Evolutionary conservation across 2,888 invertebrate species (phyloP).

Genomic region (Crocallis elinguaria): DNA sequence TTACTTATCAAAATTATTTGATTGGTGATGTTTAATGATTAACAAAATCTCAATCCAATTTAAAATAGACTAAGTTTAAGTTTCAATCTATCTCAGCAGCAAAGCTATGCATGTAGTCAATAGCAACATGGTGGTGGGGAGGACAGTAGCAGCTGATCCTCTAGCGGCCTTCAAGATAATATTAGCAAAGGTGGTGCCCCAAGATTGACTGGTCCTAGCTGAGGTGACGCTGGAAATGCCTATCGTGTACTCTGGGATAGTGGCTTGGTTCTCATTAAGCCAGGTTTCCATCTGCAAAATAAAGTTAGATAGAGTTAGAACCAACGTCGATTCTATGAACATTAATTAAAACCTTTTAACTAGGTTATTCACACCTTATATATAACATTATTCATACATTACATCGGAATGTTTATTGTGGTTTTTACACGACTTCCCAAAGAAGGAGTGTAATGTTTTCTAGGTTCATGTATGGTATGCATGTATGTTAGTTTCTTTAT

Average conservation of each 20-base stretch:
- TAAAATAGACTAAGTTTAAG: not conserved
- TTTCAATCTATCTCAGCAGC: conserved; percentile 48
- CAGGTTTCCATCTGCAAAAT: conserved; percentile 69
- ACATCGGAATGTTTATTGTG: too few species aligned
- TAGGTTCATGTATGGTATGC: too few species aligned
- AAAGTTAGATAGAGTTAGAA: not conserved
- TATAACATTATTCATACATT: too few species aligned
- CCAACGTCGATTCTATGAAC: too few species aligned
- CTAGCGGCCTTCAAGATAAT: conserved; percentile 57
- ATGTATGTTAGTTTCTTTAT: too few species aligned
- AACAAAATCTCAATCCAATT: too few species aligned
- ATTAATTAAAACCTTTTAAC: too few species aligned
- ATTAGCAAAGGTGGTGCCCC: conserved; percentile 63
- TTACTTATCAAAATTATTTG: too few species aligned
- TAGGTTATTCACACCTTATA: too few species aligned
- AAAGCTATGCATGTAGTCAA: conserved; percentile 52
- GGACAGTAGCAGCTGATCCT: conserved; percentile 51
- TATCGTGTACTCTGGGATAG: conserved; percentile 55
- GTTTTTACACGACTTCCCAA: too few species aligned
- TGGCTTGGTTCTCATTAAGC: conserved; percentile 52
- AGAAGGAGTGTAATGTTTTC: too few species aligned
- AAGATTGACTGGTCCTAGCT: conserved; percentile 59
- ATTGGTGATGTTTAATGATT: too few species aligned
- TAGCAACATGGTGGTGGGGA: conserved; percentile 58
- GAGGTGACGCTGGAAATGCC: conserved; percentile 61